Base-by-base conservation (phyloP, 2,888 invertebrate genomes). In the Erebia aethiops region DNA sequence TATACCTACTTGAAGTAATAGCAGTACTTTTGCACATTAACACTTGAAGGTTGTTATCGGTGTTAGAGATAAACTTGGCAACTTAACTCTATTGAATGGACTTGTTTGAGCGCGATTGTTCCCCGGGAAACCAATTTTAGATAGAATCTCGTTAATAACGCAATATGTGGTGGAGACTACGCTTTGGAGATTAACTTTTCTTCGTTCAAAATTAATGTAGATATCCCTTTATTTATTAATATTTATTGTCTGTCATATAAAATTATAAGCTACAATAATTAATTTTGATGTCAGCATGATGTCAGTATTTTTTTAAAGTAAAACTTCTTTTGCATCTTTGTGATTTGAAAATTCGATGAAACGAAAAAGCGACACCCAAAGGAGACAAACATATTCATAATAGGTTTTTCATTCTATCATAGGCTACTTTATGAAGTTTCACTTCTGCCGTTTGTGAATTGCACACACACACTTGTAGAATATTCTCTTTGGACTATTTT, bases 11-110 rank as follows among this genome's bases (percentile, higher is more conserved):
- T 43, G 46, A 43, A 43, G 18, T 49, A 62, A 3, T 21, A n/a
- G 10, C 52, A 13, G 35, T 54, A 2, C 41, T 41, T 41, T 75
- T 69, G 72, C 76, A 75, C 78, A 80, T 80, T 80, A 77, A 78
- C 80, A 79, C 79, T 72, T 76, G 66, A 75, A 77, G 78, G 75
- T 80, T 67, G 79, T 82, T 83, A 83, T 81, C 79, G 78, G 80
- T 68, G 78, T 75, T 75, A 71, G 75, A 78, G 76, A 69, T 60
- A 66, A 73, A 73, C 71, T 73, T 68, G 57, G 51, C 58, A 70
- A 73, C 65, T 69, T 71, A 64, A 71, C 71, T 71, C 73, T 65
- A 73, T 73, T 69, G 71, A 62, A 73, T 65, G 58, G 68, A 71
- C 71, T 71, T 71, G 71, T 73, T 71, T 64, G 11, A 58, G 21